Evolutionary conservation across 1,140 invertebrate genomes (phyloP).

Genomic region (Hypsibius dujardini): DNA sequence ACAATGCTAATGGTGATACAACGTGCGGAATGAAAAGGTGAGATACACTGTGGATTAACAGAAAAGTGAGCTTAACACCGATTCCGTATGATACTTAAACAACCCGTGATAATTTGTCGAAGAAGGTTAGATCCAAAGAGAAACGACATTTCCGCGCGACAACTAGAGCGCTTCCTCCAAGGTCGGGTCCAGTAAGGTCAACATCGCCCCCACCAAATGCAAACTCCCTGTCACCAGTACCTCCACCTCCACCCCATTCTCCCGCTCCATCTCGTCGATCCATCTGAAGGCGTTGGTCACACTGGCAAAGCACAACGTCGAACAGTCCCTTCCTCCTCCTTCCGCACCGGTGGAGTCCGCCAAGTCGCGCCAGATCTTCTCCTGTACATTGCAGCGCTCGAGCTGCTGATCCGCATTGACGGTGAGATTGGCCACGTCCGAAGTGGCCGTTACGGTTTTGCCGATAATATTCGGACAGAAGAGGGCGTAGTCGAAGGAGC

Average conservation of each 20-base stretch:
- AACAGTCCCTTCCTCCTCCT: too few relatives aligned
- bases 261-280: conserved; percentile 24
- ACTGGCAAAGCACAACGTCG: conserved; percentile 22
- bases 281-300: conserved; percentile 26
- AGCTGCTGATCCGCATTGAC: conserved; percentile 34
- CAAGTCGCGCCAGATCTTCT: conserved; percentile 39
- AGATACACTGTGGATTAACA: too few relatives aligned
- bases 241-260: conserved; percentile 33
- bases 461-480: conserved; percentile 55
- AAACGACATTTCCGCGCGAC: too few relatives aligned
- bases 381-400: conserved; percentile 39
- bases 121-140: too few relatives aligned
- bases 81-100: too few relatives aligned
- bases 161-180: background rate
- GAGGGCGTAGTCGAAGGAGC: conserved; percentile 46
- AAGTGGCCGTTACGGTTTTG: conserved; percentile 22
- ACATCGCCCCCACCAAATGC: conserved; percentile 66
- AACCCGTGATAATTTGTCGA: too few relatives aligned
- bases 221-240: conserved; percentile 75
- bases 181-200: conserved; percentile 42
- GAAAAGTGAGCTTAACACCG: too few relatives aligned
- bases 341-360: too few relatives aligned
- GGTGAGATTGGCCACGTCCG: conserved; percentile 25
- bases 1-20: too few relatives aligned
- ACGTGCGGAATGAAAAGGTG: too few relatives aligned